A percentile compares a stretch with the other conserved stretches of the same genome.
These are phyloP conservation scores for Argyrosomus regius DNA, from an alignment of 2,797 vertebrate genomes.

Conservation along the genomic window DNA sequence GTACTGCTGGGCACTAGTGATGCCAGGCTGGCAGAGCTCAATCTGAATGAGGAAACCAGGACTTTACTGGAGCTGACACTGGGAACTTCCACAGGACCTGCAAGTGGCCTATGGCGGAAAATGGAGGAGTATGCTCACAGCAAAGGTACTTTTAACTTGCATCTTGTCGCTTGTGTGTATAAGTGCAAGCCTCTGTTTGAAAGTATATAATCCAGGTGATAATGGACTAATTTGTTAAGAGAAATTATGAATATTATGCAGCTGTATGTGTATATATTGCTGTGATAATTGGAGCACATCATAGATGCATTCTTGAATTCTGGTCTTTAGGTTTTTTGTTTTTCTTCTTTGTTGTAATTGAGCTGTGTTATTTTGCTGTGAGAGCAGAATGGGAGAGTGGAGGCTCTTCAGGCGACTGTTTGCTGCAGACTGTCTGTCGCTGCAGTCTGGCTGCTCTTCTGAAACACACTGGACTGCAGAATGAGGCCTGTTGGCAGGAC, in stretches of 20 bases:
- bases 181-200: slow-evolving; percentile 7
- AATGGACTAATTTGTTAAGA: not conserved
- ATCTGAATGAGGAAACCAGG: slow-evolving; percentile 80
- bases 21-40: slow-evolving; percentile 80
- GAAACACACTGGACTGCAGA: slow-evolving; percentile 87
- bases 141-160: slow-evolving; percentile 74
- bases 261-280: not conserved
- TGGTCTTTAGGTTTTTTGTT: not conserved
- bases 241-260: not conserved
- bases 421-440: slow-evolving; percentile 86
- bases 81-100: slow-evolving; percentile 82
- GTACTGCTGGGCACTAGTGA: slow-evolving; percentile 83
- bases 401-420: slow-evolving; percentile 76
- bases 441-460: slow-evolving; percentile 87
- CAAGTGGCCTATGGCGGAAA: slow-evolving; percentile 83
- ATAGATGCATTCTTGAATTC: not conserved
- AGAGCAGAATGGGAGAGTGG: slow-evolving; percentile 85
- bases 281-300: not conserved
- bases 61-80: slow-evolving; percentile 85
- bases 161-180: not conserved
- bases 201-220: slow-evolving; percentile 6
- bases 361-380: slow-evolving; percentile 49
- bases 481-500: slow-evolving; percentile 84
- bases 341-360: slow-evolving; percentile 28
- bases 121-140: slow-evolving; percentile 87